Evolutionary conservation across 2,113 vertebrate species (phyloP).

Genomic region (Corvus cornix): DNA sequence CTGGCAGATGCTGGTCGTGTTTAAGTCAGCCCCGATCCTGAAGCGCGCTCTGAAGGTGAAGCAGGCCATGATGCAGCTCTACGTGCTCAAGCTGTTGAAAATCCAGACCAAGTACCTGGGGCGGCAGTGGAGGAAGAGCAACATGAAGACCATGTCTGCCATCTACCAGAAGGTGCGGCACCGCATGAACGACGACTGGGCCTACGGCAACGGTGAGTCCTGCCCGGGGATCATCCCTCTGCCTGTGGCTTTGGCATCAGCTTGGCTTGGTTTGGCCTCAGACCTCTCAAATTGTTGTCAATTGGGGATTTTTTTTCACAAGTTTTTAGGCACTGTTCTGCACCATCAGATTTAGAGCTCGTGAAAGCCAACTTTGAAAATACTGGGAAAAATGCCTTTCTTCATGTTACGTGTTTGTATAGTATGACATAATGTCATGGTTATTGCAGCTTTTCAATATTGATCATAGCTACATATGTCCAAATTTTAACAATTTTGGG

Average conservation of each 20-base stretch:
- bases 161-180: slow-evolving; percentile 90
- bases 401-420: fast-evolving
- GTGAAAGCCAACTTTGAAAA: neutral
- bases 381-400: neutral
- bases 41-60: slow-evolving; percentile 96
- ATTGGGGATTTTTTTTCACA: neutral
- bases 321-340: neutral
- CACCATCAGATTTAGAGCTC: fast-evolving
- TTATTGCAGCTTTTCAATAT: neutral
- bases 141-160: slow-evolving; percentile 92
- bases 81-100: slow-evolving; percentile 90
- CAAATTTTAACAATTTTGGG: neutral
- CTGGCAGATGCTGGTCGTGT: slow-evolving; percentile 94
- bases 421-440: fast-evolving
- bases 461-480: neutral
- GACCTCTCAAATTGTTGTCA: no score
- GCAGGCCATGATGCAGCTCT: slow-evolving; percentile 97
- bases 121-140: slow-evolving; percentile 84
- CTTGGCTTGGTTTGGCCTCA: neutral
- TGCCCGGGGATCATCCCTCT: fast-evolving
- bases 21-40: slow-evolving; percentile 94
- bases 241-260: fast-evolving
- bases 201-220: slow-evolving; percentile 84
- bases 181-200: slow-evolving; percentile 90
- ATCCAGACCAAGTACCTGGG: slow-evolving; percentile 87